Evolutionary conservation across 2,888 invertebrate species (phyloP).

Genomic region (Pachymerium ferrugineum): DNA sequence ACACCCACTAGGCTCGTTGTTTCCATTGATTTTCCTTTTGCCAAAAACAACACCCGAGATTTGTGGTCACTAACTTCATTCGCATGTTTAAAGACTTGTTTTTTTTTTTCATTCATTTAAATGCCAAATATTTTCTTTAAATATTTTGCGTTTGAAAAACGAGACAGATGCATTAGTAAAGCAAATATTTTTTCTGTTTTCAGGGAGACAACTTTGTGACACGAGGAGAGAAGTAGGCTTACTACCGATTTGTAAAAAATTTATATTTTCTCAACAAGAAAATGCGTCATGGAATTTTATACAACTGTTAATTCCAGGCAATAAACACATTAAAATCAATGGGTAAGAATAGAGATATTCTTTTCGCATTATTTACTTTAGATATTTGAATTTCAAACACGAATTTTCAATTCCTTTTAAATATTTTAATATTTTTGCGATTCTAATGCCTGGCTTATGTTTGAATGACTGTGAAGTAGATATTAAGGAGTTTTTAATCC

Average conservation of each 20-base stretch:
- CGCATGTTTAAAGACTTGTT: neutral
- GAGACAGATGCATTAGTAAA: neutral
- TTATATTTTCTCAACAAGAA: neutral
- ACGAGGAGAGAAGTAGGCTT: neutral
- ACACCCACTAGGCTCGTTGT: neutral
- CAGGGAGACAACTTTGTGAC: conserved; percentile 4
- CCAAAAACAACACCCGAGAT: neutral
- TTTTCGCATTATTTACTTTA: no score
- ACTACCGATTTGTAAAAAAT: neutral
- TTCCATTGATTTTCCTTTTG: conserved; percentile 2
- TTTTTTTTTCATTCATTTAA: neutral
- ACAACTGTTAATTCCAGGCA: neutral
- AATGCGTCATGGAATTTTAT: neutral
- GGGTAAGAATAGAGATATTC: no score
- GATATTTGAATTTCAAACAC: no score
- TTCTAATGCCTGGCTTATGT: no score
- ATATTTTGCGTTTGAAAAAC: no score
- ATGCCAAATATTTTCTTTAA: no score
- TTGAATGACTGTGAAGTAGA: no score
- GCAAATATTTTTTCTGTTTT: neutral
- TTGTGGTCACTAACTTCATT: neutral
- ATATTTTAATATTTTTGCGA: no score
- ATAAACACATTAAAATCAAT: neutral
- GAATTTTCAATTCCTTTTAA: no score
- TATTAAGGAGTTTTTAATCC: no score